A percentile compares a stretch with the other conserved stretches of the same genome.
Evolutionary conservation across 2,113 vertebrate species (phyloP).

Genomic region (Fulica atra): DNA sequence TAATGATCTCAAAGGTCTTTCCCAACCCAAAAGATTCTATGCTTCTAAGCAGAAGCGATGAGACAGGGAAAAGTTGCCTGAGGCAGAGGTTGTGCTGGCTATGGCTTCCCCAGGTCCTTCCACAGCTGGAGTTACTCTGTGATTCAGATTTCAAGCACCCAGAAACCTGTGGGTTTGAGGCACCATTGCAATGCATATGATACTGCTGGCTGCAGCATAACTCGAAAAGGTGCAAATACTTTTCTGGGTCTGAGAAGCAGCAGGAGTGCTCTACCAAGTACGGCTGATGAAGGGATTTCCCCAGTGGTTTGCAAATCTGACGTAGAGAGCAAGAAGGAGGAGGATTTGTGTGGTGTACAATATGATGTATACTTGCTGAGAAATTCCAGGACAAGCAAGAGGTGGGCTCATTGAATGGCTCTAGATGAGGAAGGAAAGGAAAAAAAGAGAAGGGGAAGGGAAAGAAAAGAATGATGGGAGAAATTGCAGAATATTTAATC

Average conservation of each 20-base stretch:
- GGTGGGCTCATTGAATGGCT: background rate
- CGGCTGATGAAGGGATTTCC: background rate
- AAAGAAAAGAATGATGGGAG: background rate
- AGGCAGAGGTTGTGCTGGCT: background rate
- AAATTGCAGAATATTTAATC: background rate
- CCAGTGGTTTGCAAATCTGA: background rate
- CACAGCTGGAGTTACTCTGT: background rate
- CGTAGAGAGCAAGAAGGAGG: background rate
- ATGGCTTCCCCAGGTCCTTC: background rate
- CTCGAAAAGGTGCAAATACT: background rate
- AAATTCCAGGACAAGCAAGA: background rate
- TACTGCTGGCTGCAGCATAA: background rate
- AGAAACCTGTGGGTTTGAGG: background rate
- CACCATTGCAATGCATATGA: background rate
- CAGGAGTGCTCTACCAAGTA: fast-evolving
- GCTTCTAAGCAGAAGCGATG: background rate
- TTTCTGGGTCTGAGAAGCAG: background rate
- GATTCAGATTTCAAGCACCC: background rate
- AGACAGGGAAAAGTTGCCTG: background rate
- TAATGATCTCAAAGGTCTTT: background rate
- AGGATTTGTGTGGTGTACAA: background rate
- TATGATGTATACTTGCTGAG: background rate
- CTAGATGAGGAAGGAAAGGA: background rate
- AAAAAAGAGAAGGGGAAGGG: background rate
- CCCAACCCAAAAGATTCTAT: no score